Evolutionary conservation across 2,113 vertebrate genomes (phyloP).

Genomic region (Cranoglanis bouderius): DNA sequence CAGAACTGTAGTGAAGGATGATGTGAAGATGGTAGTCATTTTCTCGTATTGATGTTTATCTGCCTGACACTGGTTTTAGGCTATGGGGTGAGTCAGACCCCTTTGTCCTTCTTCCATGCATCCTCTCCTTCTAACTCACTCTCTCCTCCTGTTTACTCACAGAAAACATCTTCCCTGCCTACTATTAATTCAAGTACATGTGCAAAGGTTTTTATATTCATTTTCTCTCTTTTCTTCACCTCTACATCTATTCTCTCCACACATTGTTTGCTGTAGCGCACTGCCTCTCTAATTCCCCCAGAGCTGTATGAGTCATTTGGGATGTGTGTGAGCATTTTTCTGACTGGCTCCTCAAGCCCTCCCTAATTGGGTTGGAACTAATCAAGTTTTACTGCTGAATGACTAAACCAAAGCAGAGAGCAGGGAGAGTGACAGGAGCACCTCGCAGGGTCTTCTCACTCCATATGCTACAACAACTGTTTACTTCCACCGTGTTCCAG

Average conservation of each 20-base stretch:
- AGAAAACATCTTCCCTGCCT: neutral
- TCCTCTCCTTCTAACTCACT: neutral
- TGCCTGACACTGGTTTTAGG: slow-evolving; percentile 52
- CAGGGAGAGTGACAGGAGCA: slow-evolving; percentile 51
- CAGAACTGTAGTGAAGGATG: neutral
- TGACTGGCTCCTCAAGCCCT: slow-evolving; percentile 18
- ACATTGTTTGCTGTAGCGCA: neutral
- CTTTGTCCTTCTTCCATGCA: neutral
- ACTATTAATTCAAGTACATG: neutral
- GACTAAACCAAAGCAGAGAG: slow-evolving; percentile 63
- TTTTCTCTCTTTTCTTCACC: neutral
- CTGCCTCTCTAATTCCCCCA: neutral
- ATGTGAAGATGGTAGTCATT: slow-evolving; percentile 27
- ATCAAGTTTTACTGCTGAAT: slow-evolving; percentile 72
- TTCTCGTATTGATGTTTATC: slow-evolving; percentile 46
- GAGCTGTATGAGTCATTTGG: slow-evolving; percentile 25
- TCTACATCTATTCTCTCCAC: neutral
- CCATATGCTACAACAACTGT: slow-evolving; percentile 45
- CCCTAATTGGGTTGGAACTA: slow-evolving; percentile 75
- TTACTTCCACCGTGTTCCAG: slow-evolving; percentile 28
- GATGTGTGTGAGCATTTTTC: slow-evolving; percentile 37
- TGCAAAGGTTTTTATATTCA: neutral
- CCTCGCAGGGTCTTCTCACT: slow-evolving; percentile 51
- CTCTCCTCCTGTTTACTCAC: neutral
- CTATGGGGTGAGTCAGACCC: slow-evolving; percentile 43